A percentile compares a stretch with the other conserved stretches of the same genome.
phyloP scores from a whole-genome alignment of 2,797 vertebrate genomes.

The Otus scops region DNA sequence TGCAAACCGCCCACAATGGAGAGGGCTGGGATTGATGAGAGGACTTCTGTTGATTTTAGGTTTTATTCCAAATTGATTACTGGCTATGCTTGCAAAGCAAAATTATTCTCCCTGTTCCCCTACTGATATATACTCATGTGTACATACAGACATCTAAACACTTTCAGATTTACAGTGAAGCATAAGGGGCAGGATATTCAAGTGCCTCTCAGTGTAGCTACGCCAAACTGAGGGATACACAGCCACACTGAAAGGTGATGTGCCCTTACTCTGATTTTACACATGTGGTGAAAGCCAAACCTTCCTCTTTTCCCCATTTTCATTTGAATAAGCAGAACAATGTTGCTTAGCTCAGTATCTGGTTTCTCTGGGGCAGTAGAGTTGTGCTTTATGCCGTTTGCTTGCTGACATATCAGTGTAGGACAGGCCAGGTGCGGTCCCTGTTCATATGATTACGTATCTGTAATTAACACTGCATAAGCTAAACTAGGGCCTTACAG shows the following conservation, averaged over 20 bases:
- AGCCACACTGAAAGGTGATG: not conserved
- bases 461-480: not conserved
- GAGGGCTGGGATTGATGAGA: not conserved
- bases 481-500: not conserved
- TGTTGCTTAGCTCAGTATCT: not conserved
- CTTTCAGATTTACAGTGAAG: not conserved
- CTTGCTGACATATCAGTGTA: not conserved
- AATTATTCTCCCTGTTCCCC: not conserved
- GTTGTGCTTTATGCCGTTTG: not conserved
- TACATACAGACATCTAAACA: not conserved
- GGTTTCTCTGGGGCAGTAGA: not conserved
- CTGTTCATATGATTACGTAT: not conserved
- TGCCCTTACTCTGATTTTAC: not conserved
- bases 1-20: not conserved
- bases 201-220: not conserved
- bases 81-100: not conserved
- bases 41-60: not conserved
- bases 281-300: rapidly evolving
- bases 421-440: not conserved
- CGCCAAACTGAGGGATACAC: not conserved
- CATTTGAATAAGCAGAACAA: not conserved
- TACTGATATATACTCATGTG: not conserved
- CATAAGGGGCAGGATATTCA: not conserved
- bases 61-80: not conserved
- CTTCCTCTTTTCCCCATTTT: not conserved